A percentile compares a stretch with the other conserved stretches of the same genome.
Evolutionary conservation across 2,797 vertebrate species (phyloP).

Genomic region (Sparus aurata): DNA sequence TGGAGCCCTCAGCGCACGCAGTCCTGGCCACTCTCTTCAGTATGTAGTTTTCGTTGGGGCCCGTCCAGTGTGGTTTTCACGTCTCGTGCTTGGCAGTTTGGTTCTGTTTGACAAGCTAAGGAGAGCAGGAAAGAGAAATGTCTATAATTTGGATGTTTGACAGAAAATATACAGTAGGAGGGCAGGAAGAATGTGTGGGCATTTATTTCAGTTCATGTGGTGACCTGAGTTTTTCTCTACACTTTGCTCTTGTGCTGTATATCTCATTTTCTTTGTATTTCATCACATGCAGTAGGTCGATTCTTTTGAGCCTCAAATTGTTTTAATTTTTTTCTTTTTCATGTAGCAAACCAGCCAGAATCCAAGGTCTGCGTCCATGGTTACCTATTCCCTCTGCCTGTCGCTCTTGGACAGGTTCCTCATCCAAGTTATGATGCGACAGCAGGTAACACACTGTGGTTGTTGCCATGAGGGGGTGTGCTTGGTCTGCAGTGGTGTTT

Average conservation of each 20-base stretch:
- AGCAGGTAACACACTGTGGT: conserved; percentile 82
- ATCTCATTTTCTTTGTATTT: neutral
- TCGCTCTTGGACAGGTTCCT: conserved; percentile 87
- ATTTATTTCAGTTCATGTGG: neutral
- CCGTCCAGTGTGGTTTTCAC: conserved; percentile 31
- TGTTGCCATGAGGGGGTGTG: no score
- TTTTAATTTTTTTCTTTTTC: neutral
- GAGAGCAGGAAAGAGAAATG: conserved; percentile 40
- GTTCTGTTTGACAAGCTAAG: conserved; percentile 33
- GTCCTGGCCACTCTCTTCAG: conserved; percentile 91
- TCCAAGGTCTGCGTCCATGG: conserved; percentile 89
- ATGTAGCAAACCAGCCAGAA: conserved; percentile 88
- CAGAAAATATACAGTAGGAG: conserved; percentile 23
- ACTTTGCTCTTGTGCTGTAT: neutral
- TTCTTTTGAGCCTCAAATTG: neutral
- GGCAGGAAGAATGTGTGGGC: conserved; percentile 15
- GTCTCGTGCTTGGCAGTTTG: conserved; percentile 24
- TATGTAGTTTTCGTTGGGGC: conserved; percentile 74
- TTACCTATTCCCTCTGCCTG: conserved; percentile 92
- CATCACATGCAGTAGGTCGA: neutral
- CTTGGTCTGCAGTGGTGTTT: no score
- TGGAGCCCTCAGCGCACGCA: conserved; percentile 79
- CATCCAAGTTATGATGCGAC: conserved; percentile 89
- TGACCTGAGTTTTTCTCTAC: neutral
- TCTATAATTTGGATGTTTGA: conserved; percentile 36